phyloP scores from a whole-genome alignment of 2,797 vertebrate genomes.

The Pteronotus mesoamericanus region DNA sequence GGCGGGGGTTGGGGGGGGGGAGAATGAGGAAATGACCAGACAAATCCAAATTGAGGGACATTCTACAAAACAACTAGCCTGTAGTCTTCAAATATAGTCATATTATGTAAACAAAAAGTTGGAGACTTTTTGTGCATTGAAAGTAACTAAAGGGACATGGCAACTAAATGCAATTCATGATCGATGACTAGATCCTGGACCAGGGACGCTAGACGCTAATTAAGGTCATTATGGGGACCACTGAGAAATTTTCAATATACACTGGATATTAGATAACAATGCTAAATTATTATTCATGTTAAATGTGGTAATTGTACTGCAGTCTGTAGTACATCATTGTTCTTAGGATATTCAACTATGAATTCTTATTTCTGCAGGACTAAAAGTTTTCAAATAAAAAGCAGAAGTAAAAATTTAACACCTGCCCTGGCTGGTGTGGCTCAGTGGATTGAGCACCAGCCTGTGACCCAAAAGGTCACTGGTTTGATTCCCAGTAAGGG shows the following conservation, averaged over 20 bases:
- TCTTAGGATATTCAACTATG: neutral
- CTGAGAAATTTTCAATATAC: neutral
- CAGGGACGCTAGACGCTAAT: too few relatives aligned
- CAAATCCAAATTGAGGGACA: neutral
- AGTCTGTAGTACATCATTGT: neutral
- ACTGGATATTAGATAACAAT: neutral
- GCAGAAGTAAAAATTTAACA: conserved; percentile 3
- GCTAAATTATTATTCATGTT: neutral
- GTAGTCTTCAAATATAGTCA: conserved; percentile 17
- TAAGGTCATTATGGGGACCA: neutral
- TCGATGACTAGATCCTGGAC: neutral
- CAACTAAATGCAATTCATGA: neutral
- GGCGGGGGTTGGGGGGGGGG: too few relatives aligned
- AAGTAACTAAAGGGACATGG: neutral
- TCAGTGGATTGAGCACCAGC: too few relatives aligned
- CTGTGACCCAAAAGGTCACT: too few relatives aligned
- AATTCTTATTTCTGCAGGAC: conserved; percentile 2
- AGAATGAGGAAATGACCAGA: neutral
- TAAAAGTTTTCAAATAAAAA: conserved; percentile 26
- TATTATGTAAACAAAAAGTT: conserved; percentile 20
- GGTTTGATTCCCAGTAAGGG: too few relatives aligned
- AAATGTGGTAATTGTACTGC: neutral
- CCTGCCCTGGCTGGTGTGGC: neutral
- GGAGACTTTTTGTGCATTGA: neutral
- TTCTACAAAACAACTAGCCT: neutral